Conservation (phyloP, 2,113 vertebrate genomes). For the Amblyornis subalaris region DNA sequence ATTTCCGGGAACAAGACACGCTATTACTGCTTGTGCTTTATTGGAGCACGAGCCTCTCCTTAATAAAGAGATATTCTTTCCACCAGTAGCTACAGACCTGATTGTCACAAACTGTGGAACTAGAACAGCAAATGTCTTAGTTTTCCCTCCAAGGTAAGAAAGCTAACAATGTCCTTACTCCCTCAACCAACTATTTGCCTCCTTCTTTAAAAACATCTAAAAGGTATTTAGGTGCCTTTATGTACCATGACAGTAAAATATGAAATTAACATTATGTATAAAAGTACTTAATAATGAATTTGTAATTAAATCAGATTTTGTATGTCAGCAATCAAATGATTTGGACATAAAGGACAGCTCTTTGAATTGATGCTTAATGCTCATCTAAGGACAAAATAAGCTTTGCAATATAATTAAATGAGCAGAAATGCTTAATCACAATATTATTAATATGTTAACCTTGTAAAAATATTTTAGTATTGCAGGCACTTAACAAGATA, state of each 20-base stretch:
- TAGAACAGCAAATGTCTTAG: background rate
- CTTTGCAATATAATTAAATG: slow-evolving; percentile 64
- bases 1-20: background rate
- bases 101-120: background rate
- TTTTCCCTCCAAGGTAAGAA: background rate
- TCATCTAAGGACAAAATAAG: slow-evolving; percentile 55
- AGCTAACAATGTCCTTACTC: background rate
- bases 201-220: background rate
- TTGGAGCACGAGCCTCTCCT: background rate
- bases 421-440: slow-evolving; percentile 58
- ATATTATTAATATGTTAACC: slow-evolving; percentile 70
- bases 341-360: slow-evolving; percentile 3
- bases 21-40: background rate
- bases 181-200: background rate
- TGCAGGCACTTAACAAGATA: slow-evolving; percentile 50
- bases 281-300: slow-evolving; percentile 10
- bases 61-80: background rate
- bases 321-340: slow-evolving; percentile 7
- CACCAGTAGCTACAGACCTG: background rate
- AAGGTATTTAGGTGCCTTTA: background rate
- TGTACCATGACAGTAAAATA: background rate
- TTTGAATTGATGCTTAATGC: slow-evolving; percentile 35
- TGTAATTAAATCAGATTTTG: slow-evolving; percentile 33
- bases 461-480: slow-evolving; percentile 64
- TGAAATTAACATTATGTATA: background rate